Base-by-base conservation (phyloP, 2,113 vertebrate genomes). In the Ceyx margarethae region DNA sequence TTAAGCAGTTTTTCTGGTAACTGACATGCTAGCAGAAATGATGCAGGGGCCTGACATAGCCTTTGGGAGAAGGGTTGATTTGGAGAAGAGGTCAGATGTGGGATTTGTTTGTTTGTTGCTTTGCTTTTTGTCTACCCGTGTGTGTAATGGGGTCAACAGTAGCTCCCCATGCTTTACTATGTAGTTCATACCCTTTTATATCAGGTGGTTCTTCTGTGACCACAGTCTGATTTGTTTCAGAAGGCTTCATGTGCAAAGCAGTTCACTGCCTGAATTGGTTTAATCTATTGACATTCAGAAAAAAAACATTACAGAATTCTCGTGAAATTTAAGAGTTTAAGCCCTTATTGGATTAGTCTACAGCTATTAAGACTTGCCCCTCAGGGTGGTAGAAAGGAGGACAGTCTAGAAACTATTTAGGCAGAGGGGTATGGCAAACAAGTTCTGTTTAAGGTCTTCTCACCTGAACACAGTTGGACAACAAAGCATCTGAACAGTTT, bases 231-330 rank as follows among this genome's bases (percentile, higher is more conserved):
- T 31, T 54, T n/a, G 6, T 51, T 76, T n/a, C 28, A 56, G 29
- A 62, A 31, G 6, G 10, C 62, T 88, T 77, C 45, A 33, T 11
- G 16, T 75, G n/a, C 33, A 57, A 60, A 61, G n/a, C 15, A 56
- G 29, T 45, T 85, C n/a, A 56, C 5, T 40, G 11, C 5, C 51
- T 57, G 15, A 66, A 17, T 4, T 81, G 17, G 13, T 78, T 83
- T 86, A 60, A 51, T 40, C 26, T 54, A 1, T 2, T 3, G 17
- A 25, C 0, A 0, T 46, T 85, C 43, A 80, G 68, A 53, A 80
- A 81, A 81, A 13, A 81, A 81, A 13, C 29, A 74, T 57, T 16
- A 31, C 6, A 25, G 20, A 35, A 56, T 33, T 67, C 9, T 17
- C 11, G 16, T 35, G 19, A 56, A n/a, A 65, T 3, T 31, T 29